Evolutionary conservation across 2,888 invertebrate species (phyloP).

Genomic region (Rhabditoides inermis): DNA sequence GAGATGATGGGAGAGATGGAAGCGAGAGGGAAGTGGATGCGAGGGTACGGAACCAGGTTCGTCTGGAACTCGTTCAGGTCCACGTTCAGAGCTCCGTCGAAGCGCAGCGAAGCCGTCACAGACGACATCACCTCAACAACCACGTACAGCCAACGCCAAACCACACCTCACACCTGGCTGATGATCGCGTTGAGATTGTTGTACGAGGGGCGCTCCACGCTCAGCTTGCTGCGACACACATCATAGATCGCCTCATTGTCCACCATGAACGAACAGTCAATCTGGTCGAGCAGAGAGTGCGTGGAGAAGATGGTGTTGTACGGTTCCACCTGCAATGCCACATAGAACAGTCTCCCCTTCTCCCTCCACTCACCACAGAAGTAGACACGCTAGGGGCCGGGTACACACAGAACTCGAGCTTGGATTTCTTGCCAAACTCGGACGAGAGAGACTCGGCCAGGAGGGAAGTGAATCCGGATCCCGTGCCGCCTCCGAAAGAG

Average conservation of each 20-base stretch:
- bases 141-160: neutral
- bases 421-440: conserved; percentile 78
- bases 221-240: conserved; percentile 74
- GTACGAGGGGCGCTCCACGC: conserved; percentile 65
- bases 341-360: conserved; percentile 13
- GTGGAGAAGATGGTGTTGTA: conserved; percentile 92
- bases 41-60: conserved; percentile 68
- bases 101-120: conserved; percentile 83
- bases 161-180: conserved; percentile 65
- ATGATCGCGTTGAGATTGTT: conserved; percentile 85
- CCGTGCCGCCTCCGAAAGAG: conserved; percentile 64
- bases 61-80: conserved; percentile 70
- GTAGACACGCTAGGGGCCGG: conserved; percentile 68
- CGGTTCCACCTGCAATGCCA: conserved; percentile 65
- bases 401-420: conserved; percentile 77
- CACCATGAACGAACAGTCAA: conserved; percentile 61
- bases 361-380: neutral
- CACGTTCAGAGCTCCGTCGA: conserved; percentile 80
- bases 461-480: conserved; percentile 77
- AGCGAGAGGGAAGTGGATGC: conserved; percentile 78
- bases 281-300: conserved; percentile 66
- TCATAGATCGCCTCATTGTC: conserved; percentile 68
- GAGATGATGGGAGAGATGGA: conserved; percentile 55
- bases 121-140: conserved; percentile 68
- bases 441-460: conserved; percentile 75